Conservation (phyloP, 2,888 invertebrate genomes). For the Frankliniella intonsa region DNA sequence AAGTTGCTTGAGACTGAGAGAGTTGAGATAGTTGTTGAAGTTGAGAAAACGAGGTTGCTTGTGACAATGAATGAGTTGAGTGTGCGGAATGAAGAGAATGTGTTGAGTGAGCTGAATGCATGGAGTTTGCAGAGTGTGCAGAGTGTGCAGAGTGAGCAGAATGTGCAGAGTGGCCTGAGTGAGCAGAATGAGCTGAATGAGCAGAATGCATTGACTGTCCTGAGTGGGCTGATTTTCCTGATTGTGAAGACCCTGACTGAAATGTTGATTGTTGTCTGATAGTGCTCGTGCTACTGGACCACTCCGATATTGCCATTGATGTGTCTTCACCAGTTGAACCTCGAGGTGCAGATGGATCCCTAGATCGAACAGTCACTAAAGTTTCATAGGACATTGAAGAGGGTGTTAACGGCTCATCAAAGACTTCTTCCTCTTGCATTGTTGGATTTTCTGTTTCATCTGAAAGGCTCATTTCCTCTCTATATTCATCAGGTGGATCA, state of each 20-base stretch:
- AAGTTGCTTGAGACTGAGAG: background rate
- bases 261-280: slow-evolving; percentile 59
- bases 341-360: slow-evolving; percentile 57
- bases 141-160: background rate
- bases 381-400: slow-evolving; percentile 29
- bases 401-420: slow-evolving; percentile 38
- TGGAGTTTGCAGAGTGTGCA: background rate
- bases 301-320: slow-evolving; percentile 78
- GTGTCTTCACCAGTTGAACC: slow-evolving; percentile 83
- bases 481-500: slow-evolving; percentile 53
- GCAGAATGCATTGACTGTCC: background rate
- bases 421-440: slow-evolving; percentile 56
- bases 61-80: slow-evolving; percentile 2
- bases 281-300: slow-evolving; percentile 83
- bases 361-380: slow-evolving; percentile 36
- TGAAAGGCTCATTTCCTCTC: slow-evolving; percentile 56
- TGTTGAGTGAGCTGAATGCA: background rate
- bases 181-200: background rate
- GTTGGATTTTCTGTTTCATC: slow-evolving; percentile 62
- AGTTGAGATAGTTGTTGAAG: background rate
- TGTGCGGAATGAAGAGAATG: background rate
- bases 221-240: background rate
- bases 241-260: slow-evolving; percentile 39
- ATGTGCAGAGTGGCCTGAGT: background rate
- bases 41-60: slow-evolving; percentile 7